Percentiles rank a stretch among this genome's conserved stretches.
These are phyloP conservation scores for Nomada ferruginata DNA, from an alignment of 2,888 invertebrate genomes.

Conservation along the genomic window DNA sequence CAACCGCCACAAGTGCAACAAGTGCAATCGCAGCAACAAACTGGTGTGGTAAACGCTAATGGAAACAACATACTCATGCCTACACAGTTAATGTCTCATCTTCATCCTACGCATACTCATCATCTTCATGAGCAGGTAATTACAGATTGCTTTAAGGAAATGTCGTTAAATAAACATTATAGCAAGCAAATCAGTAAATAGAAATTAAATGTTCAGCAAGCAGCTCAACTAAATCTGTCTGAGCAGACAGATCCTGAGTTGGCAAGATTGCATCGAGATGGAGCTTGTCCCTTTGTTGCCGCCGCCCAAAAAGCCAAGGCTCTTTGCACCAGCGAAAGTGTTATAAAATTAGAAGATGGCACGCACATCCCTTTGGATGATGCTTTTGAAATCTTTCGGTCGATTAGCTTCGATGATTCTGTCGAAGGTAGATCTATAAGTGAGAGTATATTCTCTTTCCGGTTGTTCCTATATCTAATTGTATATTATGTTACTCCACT, in stretches of 20 bases:
- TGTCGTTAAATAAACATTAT: background rate
- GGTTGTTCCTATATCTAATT: slow-evolving; percentile 10
- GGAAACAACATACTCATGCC: slow-evolving; percentile 84
- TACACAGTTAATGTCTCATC: slow-evolving; percentile 87
- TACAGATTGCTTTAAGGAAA: background rate
- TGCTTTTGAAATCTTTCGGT: slow-evolving; percentile 84
- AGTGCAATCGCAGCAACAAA: slow-evolving; percentile 72
- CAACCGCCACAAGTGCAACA: slow-evolving; percentile 59
- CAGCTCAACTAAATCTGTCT: slow-evolving; percentile 71
- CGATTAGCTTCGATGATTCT: slow-evolving; percentile 85
- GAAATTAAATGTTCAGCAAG: slow-evolving; percentile 60
- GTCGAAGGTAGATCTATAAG: slow-evolving; percentile 82
- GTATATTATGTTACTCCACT: background rate
- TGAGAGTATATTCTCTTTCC: background rate
- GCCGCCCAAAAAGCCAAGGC: slow-evolving; percentile 77
- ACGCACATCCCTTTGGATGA: slow-evolving; percentile 82
- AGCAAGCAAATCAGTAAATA: slow-evolving; percentile 5
- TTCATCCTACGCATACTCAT: slow-evolving; percentile 84
- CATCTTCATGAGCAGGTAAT: slow-evolving; percentile 79
- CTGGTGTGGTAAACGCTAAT: slow-evolving; percentile 73
- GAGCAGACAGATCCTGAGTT: slow-evolving; percentile 77
- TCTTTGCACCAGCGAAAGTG: slow-evolving; percentile 73
- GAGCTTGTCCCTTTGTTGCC: slow-evolving; percentile 77
- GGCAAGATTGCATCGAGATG: slow-evolving; percentile 77
- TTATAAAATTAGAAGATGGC: slow-evolving; percentile 80